These are phyloP conservation scores for Proales similis DNA, from an alignment of 1,140 invertebrate species.

Conservation along the genomic window DNA sequence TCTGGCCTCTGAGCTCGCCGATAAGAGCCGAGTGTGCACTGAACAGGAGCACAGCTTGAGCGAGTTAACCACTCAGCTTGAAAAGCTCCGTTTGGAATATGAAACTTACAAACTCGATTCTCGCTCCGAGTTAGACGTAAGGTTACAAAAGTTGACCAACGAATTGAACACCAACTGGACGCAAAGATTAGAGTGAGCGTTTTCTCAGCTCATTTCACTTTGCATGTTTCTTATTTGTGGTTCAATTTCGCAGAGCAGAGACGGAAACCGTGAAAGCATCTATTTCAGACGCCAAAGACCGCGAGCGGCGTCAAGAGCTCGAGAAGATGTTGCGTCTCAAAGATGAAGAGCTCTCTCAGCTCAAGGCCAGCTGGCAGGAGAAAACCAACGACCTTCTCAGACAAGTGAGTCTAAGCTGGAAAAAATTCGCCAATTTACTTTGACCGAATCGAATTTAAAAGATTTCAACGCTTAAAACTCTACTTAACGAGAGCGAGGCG, in stretches of 20 bases:
- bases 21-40: background rate
- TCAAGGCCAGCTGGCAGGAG: slow-evolving; percentile 43
- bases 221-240: background rate
- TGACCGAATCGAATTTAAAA: background rate
- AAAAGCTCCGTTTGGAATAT: slow-evolving; percentile 3
- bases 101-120: slow-evolving; percentile 18
- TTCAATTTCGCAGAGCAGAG: slow-evolving; percentile 42
- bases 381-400: slow-evolving; percentile 43
- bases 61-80: slow-evolving; percentile 29
- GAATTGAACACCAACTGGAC: slow-evolving; percentile 49
- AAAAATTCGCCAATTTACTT: slow-evolving; percentile 41
- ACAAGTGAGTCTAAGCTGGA: slow-evolving; percentile 17
- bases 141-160: slow-evolving; percentile 43
- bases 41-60: slow-evolving; percentile 15
- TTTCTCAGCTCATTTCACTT: background rate
- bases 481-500: slow-evolving; percentile 24
- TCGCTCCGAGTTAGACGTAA: slow-evolving; percentile 42
- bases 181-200: slow-evolving; percentile 45
- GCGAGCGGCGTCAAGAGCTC: slow-evolving; percentile 46
- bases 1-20: background rate
- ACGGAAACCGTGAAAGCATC: slow-evolving; percentile 43
- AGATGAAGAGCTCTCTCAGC: slow-evolving; percentile 44
- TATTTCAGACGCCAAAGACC: slow-evolving; percentile 45
- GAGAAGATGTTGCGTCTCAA: slow-evolving; percentile 44
- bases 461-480: slow-evolving; percentile 36